phyloP scores from a whole-genome alignment of 2,888 invertebrate genomes.

The Trachelus stipa region DNA sequence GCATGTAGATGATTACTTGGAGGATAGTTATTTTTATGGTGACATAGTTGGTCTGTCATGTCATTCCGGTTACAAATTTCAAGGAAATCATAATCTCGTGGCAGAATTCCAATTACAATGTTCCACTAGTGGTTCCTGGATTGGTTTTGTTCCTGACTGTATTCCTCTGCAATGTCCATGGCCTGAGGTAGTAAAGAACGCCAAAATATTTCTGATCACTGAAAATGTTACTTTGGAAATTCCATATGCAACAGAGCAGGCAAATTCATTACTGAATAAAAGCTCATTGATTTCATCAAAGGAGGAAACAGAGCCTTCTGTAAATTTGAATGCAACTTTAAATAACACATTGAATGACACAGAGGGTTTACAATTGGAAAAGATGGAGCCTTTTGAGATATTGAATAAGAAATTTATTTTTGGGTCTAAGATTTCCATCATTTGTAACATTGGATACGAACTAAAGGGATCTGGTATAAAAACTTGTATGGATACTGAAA shows the following conservation, averaged over 20 bases:
- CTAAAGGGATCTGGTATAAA: conserved; percentile 69
- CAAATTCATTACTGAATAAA: background rate
- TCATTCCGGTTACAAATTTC: conserved; percentile 48
- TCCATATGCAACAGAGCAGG: background rate
- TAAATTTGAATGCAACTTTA: conserved; percentile 1
- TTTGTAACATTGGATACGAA: conserved; percentile 72
- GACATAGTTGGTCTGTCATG: conserved; percentile 47
- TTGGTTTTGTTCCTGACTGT: conserved; percentile 71
- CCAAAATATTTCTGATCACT: conserved; percentile 32
- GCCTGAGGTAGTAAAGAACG: conserved; percentile 38
- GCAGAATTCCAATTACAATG: conserved; percentile 63
- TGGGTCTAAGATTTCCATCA: conserved; percentile 38
- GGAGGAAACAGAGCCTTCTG: conserved; percentile 1
- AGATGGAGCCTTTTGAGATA: conserved; percentile 7
- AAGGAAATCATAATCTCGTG: conserved; percentile 35
- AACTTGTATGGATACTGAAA: conserved; percentile 71
- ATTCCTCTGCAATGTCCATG: conserved; percentile 41
- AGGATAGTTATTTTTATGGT: conserved; percentile 35
- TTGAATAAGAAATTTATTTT: conserved; percentile 28
- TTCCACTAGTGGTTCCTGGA: conserved; percentile 73
- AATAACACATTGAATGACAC: conserved; percentile 22
- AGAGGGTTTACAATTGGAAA: conserved; percentile 10
- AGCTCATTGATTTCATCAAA: background rate
- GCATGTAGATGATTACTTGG: background rate
- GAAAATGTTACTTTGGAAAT: conserved; percentile 18